Conservation (phyloP, 2,113 vertebrate genomes). For the Grus americana region DNA sequence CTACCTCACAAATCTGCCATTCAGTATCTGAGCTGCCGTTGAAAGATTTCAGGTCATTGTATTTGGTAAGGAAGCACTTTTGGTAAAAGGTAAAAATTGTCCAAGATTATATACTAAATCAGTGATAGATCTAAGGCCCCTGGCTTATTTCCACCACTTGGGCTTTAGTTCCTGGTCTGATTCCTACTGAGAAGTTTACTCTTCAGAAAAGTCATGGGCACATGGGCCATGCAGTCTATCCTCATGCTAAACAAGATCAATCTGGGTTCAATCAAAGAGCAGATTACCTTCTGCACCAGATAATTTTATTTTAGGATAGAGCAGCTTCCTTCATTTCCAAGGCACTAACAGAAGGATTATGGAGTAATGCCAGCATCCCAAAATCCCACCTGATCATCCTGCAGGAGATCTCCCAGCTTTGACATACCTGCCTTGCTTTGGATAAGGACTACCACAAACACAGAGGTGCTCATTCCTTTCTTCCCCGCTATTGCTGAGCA, state of each 20-base stretch:
- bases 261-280: background rate
- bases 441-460: background rate
- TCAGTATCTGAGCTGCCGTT: background rate
- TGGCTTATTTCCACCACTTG: background rate
- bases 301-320: background rate
- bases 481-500: background rate
- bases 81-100: background rate
- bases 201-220: background rate
- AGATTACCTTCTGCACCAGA: background rate
- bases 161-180: background rate
- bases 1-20: background rate
- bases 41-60: too few species aligned
- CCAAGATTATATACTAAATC: rapidly evolving
- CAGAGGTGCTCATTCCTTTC: background rate
- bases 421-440: background rate
- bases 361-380: background rate
- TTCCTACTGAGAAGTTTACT: background rate
- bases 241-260: background rate
- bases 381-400: background rate
- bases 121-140: background rate
- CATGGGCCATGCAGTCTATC: background rate
- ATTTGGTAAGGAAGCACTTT: background rate
- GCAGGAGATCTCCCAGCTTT: background rate
- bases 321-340: background rate
- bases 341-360: background rate